phyloP scores from a whole-genome alignment of 1,140 invertebrate species.

The Diorhabda carinulata region DNA sequence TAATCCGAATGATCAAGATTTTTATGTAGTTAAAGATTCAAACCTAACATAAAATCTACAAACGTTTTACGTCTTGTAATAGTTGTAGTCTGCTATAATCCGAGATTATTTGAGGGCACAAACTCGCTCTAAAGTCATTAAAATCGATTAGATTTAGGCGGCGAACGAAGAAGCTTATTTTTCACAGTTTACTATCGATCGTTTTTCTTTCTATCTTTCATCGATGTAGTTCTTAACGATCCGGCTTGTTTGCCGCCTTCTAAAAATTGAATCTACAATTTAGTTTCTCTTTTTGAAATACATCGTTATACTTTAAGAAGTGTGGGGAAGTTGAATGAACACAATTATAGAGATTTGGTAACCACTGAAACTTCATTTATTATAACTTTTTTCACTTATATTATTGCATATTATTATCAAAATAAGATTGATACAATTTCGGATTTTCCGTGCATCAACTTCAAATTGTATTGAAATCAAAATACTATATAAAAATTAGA shows the following conservation, averaged over 20 bases:
- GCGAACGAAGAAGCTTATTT: constrained; percentile 34
- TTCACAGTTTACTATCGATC: constrained; percentile 27
- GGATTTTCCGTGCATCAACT: too few relatives aligned
- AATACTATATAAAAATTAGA: too few relatives aligned
- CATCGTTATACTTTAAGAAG: too few relatives aligned
- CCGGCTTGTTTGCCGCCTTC: constrained; percentile 9
- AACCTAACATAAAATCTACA: constrained; percentile 22
- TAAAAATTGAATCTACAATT: not conserved
- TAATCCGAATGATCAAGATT: too few relatives aligned
- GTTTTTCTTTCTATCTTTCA: constrained; percentile 13
- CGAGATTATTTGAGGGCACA: constrained; percentile 35
- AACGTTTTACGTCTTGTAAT: constrained; percentile 34
- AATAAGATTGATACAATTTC: too few relatives aligned
- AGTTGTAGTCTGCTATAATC: constrained; percentile 37
- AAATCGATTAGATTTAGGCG: constrained; percentile 39
- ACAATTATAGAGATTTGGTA: too few relatives aligned
- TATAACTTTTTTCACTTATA: too few relatives aligned
- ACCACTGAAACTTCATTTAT: too few relatives aligned
- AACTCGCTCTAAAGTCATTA: constrained; percentile 36
- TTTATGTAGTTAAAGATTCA: too few relatives aligned
- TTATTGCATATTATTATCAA: too few relatives aligned
- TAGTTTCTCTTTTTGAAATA: not conserved
- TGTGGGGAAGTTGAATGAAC: too few relatives aligned
- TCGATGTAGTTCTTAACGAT: constrained; percentile 18
- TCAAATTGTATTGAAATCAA: too few relatives aligned